These are phyloP conservation scores for Apodemus speciosus DNA, from an alignment of 2,113 vertebrate species.

Conservation along the genomic window DNA sequence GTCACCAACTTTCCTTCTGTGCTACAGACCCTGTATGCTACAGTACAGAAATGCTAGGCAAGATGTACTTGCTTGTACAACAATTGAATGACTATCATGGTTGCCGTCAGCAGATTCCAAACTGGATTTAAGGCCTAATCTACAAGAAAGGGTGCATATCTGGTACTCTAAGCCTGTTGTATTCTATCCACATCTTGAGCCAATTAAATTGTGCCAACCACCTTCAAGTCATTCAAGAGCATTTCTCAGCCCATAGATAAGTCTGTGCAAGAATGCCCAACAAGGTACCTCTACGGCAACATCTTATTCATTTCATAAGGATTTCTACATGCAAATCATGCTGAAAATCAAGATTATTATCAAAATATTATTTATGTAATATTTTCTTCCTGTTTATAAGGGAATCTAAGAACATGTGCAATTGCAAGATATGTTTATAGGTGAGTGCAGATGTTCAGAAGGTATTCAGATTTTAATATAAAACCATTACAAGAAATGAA, in stretches of 20 bases:
- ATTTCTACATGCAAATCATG: not conserved
- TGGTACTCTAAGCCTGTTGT: not conserved
- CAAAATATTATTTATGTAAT: not conserved
- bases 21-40: not conserved
- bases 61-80: not conserved
- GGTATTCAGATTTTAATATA: not conserved
- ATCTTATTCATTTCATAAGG: not conserved
- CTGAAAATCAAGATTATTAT: not conserved
- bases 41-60: not conserved
- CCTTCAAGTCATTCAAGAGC: not conserved
- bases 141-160: not conserved
- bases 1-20: not conserved
- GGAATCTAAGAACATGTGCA: fast-evolving
- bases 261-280: not conserved
- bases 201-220: not conserved
- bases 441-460: not conserved
- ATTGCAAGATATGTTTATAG: not conserved
- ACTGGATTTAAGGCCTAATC: not conserved
- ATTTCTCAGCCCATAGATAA: not conserved
- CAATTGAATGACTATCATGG: not conserved
- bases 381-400: not conserved
- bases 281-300: not conserved
- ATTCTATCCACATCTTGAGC: not conserved
- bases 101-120: not conserved
- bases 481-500: not conserved